Percentiles rank a stretch among this genome's conserved stretches.
Evolutionary conservation across 2,113 vertebrate species (phyloP).

Genomic region (Hystrix brachyura): DNA sequence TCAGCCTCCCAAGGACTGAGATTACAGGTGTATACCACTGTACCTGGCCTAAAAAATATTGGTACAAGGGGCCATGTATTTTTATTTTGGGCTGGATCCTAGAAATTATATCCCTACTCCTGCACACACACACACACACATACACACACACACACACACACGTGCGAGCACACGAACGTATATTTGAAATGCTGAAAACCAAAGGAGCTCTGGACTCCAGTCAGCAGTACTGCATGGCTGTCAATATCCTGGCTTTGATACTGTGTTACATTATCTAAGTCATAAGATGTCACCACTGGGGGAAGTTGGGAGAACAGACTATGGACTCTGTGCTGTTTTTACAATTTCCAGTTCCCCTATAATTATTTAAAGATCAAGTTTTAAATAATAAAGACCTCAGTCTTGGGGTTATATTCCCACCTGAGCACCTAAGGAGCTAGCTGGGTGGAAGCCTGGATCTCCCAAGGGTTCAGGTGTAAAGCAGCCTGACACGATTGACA

Average conservation of each 20-base stretch:
- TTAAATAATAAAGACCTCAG: background rate
- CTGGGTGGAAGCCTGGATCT: no score
- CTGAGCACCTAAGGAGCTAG: background rate
- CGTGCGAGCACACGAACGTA: rapidly evolving
- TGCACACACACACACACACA: background rate
- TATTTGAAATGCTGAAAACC: background rate
- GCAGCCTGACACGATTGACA: no score
- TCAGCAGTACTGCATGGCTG: rapidly evolving
- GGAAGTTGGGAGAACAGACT: background rate
- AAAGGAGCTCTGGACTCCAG: background rate
- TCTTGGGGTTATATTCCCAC: background rate
- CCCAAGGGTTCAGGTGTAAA: rapidly evolving
- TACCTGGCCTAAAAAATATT: background rate
- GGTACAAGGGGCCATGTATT: background rate
- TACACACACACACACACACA: background rate
- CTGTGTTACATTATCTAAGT: background rate
- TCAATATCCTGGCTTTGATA: background rate
- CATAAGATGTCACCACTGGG: background rate
- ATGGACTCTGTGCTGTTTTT: background rate
- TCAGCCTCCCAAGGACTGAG: background rate
- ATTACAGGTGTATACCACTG: background rate
- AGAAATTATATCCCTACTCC: background rate
- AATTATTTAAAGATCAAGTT: constrained; percentile 43
- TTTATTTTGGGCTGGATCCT: background rate
- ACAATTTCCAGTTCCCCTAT: background rate